phyloP scores from a whole-genome alignment of 2,888 invertebrate genomes.

The Tipula helvola region DNA sequence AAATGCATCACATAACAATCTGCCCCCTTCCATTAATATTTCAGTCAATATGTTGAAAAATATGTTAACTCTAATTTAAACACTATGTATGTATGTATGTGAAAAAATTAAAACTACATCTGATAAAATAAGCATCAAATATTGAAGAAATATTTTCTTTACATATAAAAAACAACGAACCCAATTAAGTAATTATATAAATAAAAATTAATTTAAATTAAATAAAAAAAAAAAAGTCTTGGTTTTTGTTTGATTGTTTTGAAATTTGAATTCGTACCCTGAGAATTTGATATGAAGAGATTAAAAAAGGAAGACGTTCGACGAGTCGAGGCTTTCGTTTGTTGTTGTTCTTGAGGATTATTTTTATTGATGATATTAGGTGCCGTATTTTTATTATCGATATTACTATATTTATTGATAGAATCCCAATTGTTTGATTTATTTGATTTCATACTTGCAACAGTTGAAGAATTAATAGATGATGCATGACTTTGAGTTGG shows the following conservation, averaged over 20 bases:
- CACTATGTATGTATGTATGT: not conserved
- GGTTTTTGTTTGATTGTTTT: constrained; percentile 13
- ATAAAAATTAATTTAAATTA: not conserved
- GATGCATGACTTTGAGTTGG: constrained; percentile 27
- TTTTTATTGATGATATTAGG: constrained; percentile 12
- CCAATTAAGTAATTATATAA: not conserved
- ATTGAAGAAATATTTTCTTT: not conserved
- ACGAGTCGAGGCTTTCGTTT: constrained; percentile 59
- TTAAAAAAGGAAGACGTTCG: constrained; percentile 89
- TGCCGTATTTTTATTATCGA: constrained; percentile 13
- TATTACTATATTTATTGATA: constrained; percentile 9
- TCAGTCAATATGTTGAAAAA: not conserved
- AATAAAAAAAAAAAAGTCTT: not conserved
- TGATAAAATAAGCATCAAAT: not conserved
- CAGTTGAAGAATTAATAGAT: constrained; percentile 20
- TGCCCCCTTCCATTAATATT: not conserved
- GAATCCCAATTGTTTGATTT: constrained; percentile 10
- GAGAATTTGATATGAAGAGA: constrained; percentile 91
- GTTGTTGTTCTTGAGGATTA: constrained; percentile 22
- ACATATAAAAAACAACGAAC: not conserved
- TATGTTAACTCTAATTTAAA: not conserved
- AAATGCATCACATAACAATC: not conserved
- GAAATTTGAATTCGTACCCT: constrained; percentile 48
- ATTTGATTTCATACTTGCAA: constrained; percentile 19
- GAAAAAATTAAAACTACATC: not conserved